Percentiles rank a stretch among this genome's conserved stretches.
Conservation (phyloP, 2,888 invertebrate genomes). For the Harmothoe impar region DNA sequence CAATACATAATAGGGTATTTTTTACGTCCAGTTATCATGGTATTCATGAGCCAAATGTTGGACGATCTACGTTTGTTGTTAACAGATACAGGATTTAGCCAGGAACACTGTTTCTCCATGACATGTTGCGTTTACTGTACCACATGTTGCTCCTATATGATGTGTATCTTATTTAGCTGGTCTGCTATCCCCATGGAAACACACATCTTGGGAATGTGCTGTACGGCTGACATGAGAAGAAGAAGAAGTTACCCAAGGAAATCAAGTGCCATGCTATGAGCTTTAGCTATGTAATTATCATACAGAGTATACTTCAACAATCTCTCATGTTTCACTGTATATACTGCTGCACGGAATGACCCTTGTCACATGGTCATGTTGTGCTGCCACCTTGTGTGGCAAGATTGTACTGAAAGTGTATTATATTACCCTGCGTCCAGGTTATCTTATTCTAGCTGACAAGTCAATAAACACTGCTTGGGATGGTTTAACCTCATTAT, state of each 20-base stretch:
- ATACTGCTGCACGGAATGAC: slow-evolving; percentile 32
- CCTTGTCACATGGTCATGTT: slow-evolving; percentile 41
- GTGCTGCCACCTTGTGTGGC: slow-evolving; percentile 46
- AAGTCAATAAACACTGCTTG: slow-evolving; percentile 51
- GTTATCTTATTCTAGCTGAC: slow-evolving; percentile 46
- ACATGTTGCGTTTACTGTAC: background rate
- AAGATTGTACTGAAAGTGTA: slow-evolving; percentile 52
- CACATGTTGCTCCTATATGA: background rate
- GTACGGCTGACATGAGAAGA: background rate
- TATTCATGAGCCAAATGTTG: too few species aligned
- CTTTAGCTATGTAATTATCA: slow-evolving; percentile 39
- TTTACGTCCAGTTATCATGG: too few species aligned
- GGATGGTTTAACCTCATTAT: slow-evolving; percentile 51
- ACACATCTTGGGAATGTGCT: background rate
- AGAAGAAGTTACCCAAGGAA: slow-evolving; percentile 5
- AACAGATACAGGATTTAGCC: background rate
- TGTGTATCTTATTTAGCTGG: background rate
- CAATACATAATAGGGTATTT: too few species aligned
- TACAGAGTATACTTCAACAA: background rate
- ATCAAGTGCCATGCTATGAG: slow-evolving; percentile 52
- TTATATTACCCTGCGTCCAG: slow-evolving; percentile 58
- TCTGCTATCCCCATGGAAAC: background rate
- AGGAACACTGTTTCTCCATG: background rate
- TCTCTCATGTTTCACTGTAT: slow-evolving; percentile 42
- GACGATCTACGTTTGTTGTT: too few species aligned